Base-by-base conservation (phyloP, 1,140 invertebrate species). In the Drosophila subobscura region DNA sequence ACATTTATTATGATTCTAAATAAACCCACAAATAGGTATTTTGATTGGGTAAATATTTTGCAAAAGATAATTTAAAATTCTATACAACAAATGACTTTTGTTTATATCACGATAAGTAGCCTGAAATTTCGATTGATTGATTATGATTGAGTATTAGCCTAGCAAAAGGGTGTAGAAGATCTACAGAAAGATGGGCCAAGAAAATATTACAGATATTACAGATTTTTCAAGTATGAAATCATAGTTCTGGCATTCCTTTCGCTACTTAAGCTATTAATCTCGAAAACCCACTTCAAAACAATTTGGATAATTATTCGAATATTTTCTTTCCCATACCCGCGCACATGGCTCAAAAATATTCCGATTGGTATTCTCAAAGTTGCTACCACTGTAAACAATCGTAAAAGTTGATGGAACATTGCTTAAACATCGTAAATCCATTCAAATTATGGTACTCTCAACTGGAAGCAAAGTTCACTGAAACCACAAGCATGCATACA, bases 401-500 rank as follows among this genome's bases (percentile, higher is more conserved):
- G 59, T 61, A 77, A 22, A 74, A 77, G 50, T 49, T 65, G 45
- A 58, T 59, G 23, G 23, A 16, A 41, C 33, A 23, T 33, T 16
- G 25, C 14, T 55, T 2, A 42, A 52, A 42, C 29, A 65, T 76
- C 47, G 45, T 67, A 47, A 75, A 79, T 68, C 37, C 27, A 65
- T 51, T 57, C 29, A 42, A 44, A 37, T 65, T 63, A 57, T 40
- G 50, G 49, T 76, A 42, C 65, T 64, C 44, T 64, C 29, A 51
- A 51, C 40, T 23, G n/a, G 10, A 23, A 47, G 49, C 41, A 46
- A 44, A 44, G 42, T 22, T 45, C 27, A 58, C 46, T 49, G 7
- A 49, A 44, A 22, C 55, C 61, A 1, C 40, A 57, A 57, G 56
- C 80, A 89, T 83, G 67, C 72, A 83, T 83, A 3, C 8, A 10